Base-by-base conservation (phyloP, 2,888 invertebrate species). In the Acleris sparsana region DNA sequence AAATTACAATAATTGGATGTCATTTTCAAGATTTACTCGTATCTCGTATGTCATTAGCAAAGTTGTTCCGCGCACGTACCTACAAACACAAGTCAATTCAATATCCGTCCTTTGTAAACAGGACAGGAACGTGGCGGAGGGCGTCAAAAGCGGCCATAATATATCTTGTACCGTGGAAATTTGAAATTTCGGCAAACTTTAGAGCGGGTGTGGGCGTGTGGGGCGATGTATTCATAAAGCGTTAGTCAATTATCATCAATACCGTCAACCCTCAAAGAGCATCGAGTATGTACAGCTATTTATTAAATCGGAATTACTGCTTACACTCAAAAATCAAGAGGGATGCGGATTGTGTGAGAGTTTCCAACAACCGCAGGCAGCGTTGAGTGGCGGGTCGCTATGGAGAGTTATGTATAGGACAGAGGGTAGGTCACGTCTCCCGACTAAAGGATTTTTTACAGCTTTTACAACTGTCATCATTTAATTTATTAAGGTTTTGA, bases 41-140 rank as follows among this genome's bases (percentile, higher is more conserved):
- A 43, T 39, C 55, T 43, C 57, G 46, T 44, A 39, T 53, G 59
- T 48, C 39, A 53, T 64, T 48, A 53, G 39, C 48, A 53, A 64
- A 64, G 64, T 64, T 59, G n/a, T 39, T 39, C 39, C 18, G 39
- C 39, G 48, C 63, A 44, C 16, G 53, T 53, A 53, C 25, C 25
- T 5, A 25, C 29, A 29, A 7, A 29, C 59, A 59, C 64, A 59
- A 64, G 59, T 55, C 18, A 61, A 56, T 61, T 65, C 51, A 65
- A 65, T 61, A 56, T 55, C 53, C 55, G 60, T 65, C 65, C 65
- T 61, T 44, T 65, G 65, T 49, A 60, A 65, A 60, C 64, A 65
- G 51, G 39, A 60, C 64, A 65, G 51, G 39, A 22, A 25, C 49
- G 39, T n/a, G 53, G 46, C 22, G 13, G n/a, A 29, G 52, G 58